Evolutionary conservation across 92 coral and sea anemone genomes (phyloP).

Genomic region (Porites cylindrica): DNA sequence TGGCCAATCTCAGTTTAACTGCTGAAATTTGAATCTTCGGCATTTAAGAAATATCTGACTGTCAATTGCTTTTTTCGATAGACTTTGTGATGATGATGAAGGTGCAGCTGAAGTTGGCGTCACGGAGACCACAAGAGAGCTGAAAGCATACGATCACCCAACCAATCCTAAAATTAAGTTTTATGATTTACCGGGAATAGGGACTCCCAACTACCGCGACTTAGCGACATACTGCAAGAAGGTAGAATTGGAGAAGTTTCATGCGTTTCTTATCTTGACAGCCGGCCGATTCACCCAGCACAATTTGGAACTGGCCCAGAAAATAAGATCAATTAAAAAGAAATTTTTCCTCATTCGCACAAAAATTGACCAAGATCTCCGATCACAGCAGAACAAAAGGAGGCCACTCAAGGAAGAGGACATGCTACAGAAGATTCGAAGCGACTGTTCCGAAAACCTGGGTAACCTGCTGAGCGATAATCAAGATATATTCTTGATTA

Average conservation of each 20-base stretch:
- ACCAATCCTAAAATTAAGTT: conserved; percentile 34
- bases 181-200: conserved; percentile 60
- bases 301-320: conserved; percentile 36
- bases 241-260: conserved; percentile 40
- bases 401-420: conserved; percentile 33
- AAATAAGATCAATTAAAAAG: conserved; percentile 29
- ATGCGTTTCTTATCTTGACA: conserved; percentile 48
- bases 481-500: conserved; percentile 48
- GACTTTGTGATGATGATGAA: conserved; percentile 52
- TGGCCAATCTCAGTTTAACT: no score
- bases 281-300: conserved; percentile 40
- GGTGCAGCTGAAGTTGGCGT: conserved; percentile 41
- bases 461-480: conserved; percentile 11
- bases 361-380: conserved; percentile 19
- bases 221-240: conserved; percentile 38
- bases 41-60: not conserved
- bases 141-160: conserved; percentile 28
- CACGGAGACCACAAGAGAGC: conserved; percentile 25
- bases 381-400: conserved; percentile 32
- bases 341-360: conserved; percentile 54
- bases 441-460: conserved; percentile 37
- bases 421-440: conserved; percentile 35
- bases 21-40: no score
- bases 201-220: conserved; percentile 62
- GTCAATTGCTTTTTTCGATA: not conserved